Evolutionary conservation across 2,113 vertebrate genomes (phyloP).

Genomic region (Microcebus jonahi): DNA sequence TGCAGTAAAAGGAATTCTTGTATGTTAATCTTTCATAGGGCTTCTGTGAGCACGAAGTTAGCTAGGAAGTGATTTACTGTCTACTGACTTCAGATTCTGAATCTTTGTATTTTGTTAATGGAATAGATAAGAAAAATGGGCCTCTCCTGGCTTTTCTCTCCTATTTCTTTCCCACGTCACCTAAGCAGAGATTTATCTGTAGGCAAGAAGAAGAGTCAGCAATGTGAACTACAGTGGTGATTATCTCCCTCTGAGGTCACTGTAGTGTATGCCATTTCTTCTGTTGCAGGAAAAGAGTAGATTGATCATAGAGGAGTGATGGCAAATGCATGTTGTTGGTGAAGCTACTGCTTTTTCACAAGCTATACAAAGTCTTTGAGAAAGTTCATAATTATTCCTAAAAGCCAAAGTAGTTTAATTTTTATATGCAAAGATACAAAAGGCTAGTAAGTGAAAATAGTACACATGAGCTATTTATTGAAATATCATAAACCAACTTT

Average conservation of each 20-base stretch:
- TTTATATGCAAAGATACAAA: not conserved
- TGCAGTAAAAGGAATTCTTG: not conserved
- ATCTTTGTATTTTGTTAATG: constrained; percentile 65
- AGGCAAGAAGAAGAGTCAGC: not conserved
- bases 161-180: constrained; percentile 31
- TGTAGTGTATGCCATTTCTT: not conserved
- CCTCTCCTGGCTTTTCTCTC: not conserved
- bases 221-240: not conserved
- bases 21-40: constrained; percentile 22
- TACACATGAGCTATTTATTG: not conserved
- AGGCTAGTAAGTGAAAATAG: not conserved
- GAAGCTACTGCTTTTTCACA: not conserved
- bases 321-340: not conserved
- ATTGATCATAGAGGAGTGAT: not conserved
- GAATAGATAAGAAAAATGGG: constrained; percentile 64
- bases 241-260: constrained; percentile 42
- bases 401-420: not conserved
- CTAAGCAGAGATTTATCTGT: constrained; percentile 60
- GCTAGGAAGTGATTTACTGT: constrained; percentile 44
- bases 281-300: not conserved
- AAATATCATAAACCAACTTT: not conserved
- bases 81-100: constrained; percentile 37
- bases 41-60: not conserved
- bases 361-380: not conserved
- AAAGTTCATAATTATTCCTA: not conserved